phyloP scores from a whole-genome alignment of 2,888 invertebrate species.

The Nephrotoma flavescens region DNA sequence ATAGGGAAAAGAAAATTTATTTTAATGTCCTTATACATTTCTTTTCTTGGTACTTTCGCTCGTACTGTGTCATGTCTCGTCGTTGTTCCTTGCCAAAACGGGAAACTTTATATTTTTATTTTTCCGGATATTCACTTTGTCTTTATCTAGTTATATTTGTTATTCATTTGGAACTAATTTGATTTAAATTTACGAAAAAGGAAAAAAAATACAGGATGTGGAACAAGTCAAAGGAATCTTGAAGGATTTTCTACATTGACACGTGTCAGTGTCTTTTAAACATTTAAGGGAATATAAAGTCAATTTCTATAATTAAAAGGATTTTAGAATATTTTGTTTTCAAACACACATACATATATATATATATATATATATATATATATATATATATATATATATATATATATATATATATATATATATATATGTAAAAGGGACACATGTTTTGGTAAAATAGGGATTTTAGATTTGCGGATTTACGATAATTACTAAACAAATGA shows the following conservation, averaged over 20 bases:
- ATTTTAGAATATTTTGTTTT: background rate
- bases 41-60: background rate
- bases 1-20: background rate
- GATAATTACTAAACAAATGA: background rate
- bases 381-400: too few species aligned
- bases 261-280: background rate
- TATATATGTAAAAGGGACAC: background rate
- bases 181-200: background rate
- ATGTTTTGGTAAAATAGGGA: background rate
- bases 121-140: background rate
- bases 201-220: background rate
- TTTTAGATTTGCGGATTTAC: background rate
- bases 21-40: background rate
- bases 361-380: too few species aligned
- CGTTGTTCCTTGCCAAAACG: background rate
- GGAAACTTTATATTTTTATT: background rate
- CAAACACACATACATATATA: background rate
- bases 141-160: background rate
- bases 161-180: background rate
- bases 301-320: background rate
- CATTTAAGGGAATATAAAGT: background rate
- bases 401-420: too few species aligned
- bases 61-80: background rate
- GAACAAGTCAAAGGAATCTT: background rate
- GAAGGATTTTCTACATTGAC: background rate